Evolutionary conservation across 2,113 vertebrate genomes (phyloP).

Genomic region (Anas platyrhynchos): DNA sequence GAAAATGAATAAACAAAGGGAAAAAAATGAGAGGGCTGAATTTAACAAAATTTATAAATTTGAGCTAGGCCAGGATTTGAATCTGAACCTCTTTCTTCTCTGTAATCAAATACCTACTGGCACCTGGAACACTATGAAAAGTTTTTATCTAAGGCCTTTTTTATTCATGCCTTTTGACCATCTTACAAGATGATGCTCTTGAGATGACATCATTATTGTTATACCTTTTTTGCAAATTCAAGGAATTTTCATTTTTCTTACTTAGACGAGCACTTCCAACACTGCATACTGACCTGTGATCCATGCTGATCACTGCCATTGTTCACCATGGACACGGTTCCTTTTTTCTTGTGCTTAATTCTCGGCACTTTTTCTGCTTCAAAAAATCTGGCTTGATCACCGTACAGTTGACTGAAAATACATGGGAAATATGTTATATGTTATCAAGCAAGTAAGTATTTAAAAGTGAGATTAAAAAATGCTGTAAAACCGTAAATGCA

Average conservation of each 20-base stretch:
- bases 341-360: conserved; percentile 96
- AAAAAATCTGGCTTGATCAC: conserved; percentile 96
- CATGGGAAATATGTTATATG: not conserved
- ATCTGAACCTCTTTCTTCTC: not conserved
- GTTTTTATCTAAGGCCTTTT: accelerated
- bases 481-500: not conserved
- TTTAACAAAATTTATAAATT: not conserved
- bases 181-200: not conserved
- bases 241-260: not conserved
- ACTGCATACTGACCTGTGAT: conserved; percentile 87
- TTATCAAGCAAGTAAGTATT: not conserved
- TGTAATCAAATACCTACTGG: not conserved
- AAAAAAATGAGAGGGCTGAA: not conserved
- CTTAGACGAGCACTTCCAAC: not conserved
- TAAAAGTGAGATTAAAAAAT: not conserved
- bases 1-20: not conserved
- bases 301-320: conserved; percentile 93
- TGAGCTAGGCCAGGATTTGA: not conserved
- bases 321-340: conserved; percentile 98
- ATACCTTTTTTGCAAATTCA: not conserved
- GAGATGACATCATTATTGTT: not conserved
- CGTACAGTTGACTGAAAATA: conserved; percentile 91
- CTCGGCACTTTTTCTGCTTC: conserved; percentile 91
- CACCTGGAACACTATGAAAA: not conserved
- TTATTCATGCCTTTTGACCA: not conserved